phyloP scores from a whole-genome alignment of 92 coral and sea anemone species.

The Galaxea fascicularis region DNA sequence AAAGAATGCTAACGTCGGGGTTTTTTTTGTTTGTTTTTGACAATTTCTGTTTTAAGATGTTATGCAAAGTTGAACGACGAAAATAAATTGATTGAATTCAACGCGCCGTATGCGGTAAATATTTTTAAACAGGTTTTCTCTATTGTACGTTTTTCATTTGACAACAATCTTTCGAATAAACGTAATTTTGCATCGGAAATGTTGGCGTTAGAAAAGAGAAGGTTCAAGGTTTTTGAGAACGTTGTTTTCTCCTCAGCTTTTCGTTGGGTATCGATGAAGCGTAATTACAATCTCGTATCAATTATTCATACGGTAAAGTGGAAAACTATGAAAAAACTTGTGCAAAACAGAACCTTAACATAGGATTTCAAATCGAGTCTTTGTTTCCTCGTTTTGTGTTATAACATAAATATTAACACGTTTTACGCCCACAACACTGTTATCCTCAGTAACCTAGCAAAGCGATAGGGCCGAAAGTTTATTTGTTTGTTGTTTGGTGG shows the following conservation, averaged over 20 bases:
- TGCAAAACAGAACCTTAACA: slow-evolving; percentile 4
- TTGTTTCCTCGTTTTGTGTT: not conserved
- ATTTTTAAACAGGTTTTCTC: not conserved
- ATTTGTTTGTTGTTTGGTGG: not conserved
- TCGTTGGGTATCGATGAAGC: slow-evolving; percentile 11
- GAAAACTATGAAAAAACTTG: not conserved
- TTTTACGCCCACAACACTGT: not conserved
- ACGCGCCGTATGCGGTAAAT: not conserved
- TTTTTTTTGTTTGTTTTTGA: not conserved
- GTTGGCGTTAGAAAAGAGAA: not conserved
- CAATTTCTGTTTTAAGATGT: not conserved
- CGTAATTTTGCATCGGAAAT: not conserved
- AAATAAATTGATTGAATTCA: not conserved
- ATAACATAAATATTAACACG: slow-evolving; percentile 35
- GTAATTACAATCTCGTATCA: slow-evolving; percentile 1
- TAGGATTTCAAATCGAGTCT: not conserved
- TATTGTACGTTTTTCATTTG: not conserved
- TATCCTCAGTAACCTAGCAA: not conserved
- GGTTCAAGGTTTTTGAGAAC: not conserved
- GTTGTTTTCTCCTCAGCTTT: not conserved
- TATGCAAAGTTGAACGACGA: not conserved
- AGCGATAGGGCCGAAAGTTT: not conserved
- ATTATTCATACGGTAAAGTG: slow-evolving; percentile 12
- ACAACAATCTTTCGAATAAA: not conserved
- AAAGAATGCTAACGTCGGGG: not conserved